Conservation (phyloP, 2,888 invertebrate species). For the Bembecia ichneumoniformis region DNA sequence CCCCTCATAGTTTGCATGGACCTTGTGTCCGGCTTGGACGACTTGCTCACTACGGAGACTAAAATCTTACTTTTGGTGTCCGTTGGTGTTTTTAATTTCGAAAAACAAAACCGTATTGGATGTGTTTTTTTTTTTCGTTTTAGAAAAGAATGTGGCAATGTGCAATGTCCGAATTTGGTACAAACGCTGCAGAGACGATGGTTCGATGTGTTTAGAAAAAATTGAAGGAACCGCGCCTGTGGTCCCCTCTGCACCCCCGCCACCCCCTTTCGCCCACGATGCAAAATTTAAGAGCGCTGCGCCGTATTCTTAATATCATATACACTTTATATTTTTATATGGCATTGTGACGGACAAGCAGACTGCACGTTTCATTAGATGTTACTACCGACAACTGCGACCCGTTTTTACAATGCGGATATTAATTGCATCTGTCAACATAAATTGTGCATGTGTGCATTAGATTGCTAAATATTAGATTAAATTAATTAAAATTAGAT, state of each 20-base stretch:
- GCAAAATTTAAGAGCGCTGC: conserved; percentile 52
- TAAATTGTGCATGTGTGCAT: too few relatives aligned
- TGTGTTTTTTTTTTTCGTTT: background rate
- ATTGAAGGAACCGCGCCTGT: conserved; percentile 32
- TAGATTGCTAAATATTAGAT: too few relatives aligned
- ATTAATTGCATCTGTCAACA: too few relatives aligned
- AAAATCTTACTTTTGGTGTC: background rate
- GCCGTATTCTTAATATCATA: conserved; percentile 21
- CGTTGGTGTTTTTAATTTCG: background rate
- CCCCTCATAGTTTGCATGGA: conserved; percentile 70
- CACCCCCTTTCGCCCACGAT: conserved; percentile 38
- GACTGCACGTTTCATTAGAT: too few relatives aligned
- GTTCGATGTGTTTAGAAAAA: conserved; percentile 35
- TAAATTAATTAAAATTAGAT: too few relatives aligned
- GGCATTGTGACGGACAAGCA: too few relatives aligned
- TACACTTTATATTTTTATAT: background rate
- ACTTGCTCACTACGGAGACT: conserved; percentile 9
- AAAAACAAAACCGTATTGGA: background rate
- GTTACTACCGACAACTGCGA: too few relatives aligned
- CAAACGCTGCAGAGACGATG: conserved; percentile 13
- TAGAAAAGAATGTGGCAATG: conserved; percentile 5
- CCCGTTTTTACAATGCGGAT: too few relatives aligned
- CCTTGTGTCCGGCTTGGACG: conserved; percentile 34
- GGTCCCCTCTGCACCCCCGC: conserved; percentile 19
- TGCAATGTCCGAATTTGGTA: conserved; percentile 10